Evolutionary conservation across 2,113 vertebrate genomes (phyloP).

Genomic region (Lasiurus cinereus): DNA sequence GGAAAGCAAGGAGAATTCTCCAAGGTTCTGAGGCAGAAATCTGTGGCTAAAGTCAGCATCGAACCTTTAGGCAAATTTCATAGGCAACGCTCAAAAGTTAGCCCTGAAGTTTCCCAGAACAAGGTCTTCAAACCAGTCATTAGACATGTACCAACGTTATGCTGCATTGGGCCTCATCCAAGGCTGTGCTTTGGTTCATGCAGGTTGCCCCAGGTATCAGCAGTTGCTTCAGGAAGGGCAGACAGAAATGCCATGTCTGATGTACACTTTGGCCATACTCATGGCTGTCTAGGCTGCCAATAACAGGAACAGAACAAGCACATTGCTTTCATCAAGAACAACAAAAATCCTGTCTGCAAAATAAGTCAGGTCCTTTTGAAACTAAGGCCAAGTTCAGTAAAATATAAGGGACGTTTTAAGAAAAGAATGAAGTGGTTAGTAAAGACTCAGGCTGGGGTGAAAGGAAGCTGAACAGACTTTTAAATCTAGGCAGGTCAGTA

Average conservation of each 20-base stretch:
- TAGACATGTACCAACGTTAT: background rate
- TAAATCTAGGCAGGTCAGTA: background rate
- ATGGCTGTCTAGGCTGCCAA: background rate
- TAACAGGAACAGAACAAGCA: background rate
- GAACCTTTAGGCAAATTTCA: slow-evolving; percentile 30
- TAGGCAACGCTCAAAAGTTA: slow-evolving; percentile 35
- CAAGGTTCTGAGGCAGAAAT: background rate
- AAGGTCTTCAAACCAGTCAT: background rate
- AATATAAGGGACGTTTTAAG: background rate
- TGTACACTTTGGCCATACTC: background rate
- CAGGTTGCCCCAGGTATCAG: background rate
- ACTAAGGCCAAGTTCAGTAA: background rate
- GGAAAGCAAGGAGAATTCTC: background rate
- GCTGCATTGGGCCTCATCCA: background rate
- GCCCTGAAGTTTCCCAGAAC: slow-evolving; percentile 10
- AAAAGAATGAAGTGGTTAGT: background rate
- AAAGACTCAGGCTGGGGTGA: background rate
- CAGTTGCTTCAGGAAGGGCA: background rate
- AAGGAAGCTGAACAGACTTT: background rate
- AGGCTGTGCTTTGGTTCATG: rapidly evolving
- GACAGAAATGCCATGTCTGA: background rate
- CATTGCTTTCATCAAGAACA: background rate
- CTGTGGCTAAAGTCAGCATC: background rate
- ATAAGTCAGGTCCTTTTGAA: slow-evolving; percentile 29
- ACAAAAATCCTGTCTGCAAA: background rate